Conservation (phyloP, 2,113 vertebrate species). For the Blennius ocellaris region DNA sequence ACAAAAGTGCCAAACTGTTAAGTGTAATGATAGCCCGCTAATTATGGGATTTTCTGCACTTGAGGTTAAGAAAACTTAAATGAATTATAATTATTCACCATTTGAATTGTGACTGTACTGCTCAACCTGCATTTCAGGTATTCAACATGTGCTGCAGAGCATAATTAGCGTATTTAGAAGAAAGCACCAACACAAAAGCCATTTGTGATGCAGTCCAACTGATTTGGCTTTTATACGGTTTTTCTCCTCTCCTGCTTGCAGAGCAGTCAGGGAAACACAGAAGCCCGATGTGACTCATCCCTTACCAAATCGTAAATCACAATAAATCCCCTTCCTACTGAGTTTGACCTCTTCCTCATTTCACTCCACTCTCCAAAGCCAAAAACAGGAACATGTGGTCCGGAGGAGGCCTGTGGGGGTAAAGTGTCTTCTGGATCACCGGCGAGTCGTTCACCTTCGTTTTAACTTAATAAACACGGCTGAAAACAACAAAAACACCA, state of each 20-base stretch:
- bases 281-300: slow-evolving; percentile 44
- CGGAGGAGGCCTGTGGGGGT: slow-evolving; percentile 21
- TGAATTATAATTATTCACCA: too few relatives aligned
- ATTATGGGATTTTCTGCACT: too few relatives aligned
- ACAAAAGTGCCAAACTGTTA: too few relatives aligned
- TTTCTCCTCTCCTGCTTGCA: slow-evolving; percentile 25
- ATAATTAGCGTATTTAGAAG: too few relatives aligned
- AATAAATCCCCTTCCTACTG: slow-evolving; percentile 57
- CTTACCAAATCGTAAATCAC: slow-evolving; percentile 52
- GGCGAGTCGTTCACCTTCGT: slow-evolving; percentile 25
- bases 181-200: not conserved
- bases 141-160: too few relatives aligned
- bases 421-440: slow-evolving; percentile 40
- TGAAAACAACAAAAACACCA: slow-evolving; percentile 23
- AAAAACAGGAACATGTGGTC: slow-evolving; percentile 49
- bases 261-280: slow-evolving; percentile 43
- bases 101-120: too few relatives aligned
- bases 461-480: slow-evolving; percentile 42
- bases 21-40: too few relatives aligned
- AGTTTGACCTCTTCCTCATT: slow-evolving; percentile 49
- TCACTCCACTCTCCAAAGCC: slow-evolving; percentile 36
- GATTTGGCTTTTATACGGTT: slow-evolving; percentile 10
- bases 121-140: too few relatives aligned
- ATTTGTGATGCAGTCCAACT: slow-evolving; percentile 19
- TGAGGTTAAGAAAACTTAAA: too few relatives aligned